These are phyloP conservation scores for Maccullochella peelii DNA, from an alignment of 2,113 vertebrate species.

Conservation along the genomic window DNA sequence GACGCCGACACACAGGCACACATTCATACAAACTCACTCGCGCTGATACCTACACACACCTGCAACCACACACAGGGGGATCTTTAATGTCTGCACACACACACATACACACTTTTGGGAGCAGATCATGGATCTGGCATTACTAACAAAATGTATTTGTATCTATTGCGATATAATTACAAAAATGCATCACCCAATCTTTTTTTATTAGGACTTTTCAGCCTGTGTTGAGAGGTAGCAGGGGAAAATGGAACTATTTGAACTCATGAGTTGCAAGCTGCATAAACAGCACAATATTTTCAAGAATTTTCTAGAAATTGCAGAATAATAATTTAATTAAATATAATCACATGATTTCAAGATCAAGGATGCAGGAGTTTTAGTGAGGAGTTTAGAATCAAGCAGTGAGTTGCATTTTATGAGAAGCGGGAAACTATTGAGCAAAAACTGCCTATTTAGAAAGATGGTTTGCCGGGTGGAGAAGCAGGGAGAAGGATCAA, in stretches of 20 bases:
- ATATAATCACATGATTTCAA: neutral
- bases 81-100: constrained; percentile 1
- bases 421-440: neutral
- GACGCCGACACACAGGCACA: neutral
- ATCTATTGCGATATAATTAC: constrained; percentile 9
- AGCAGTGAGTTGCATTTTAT: neutral
- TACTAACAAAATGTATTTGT: neutral
- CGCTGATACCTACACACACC: constrained; percentile 3
- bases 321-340: neutral
- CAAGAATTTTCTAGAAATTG: neutral
- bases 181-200: constrained; percentile 12
- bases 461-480: no score
- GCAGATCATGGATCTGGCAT: constrained; percentile 7
- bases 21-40: neutral
- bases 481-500: neutral
- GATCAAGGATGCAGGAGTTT: neutral
- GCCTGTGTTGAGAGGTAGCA: neutral
- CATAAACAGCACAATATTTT: neutral
- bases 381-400: neutral
- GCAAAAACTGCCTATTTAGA: neutral
- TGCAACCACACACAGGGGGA: constrained; percentile 5
- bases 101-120: neutral
- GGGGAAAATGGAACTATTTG: neutral
- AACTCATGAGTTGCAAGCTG: neutral
- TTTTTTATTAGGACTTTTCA: neutral